Conservation (phyloP, 2,888 invertebrate genomes). For the Ptychoptera contaminata region DNA sequence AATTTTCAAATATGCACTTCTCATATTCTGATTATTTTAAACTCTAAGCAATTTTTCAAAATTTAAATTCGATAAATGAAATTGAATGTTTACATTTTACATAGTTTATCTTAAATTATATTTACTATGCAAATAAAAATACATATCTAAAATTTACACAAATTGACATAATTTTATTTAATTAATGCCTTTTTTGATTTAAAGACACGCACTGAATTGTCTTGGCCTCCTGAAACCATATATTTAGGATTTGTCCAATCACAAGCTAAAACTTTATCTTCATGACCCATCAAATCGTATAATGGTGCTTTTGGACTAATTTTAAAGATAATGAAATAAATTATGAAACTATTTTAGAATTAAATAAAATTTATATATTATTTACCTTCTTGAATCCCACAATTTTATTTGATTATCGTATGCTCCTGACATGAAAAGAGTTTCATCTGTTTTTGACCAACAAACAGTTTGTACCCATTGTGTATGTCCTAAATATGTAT, state of each 20-base stretch:
- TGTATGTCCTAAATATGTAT: constrained; percentile 67
- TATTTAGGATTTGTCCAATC: constrained; percentile 83
- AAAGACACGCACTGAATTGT: constrained; percentile 82
- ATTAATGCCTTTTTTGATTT: constrained; percentile 40
- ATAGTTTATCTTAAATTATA: too few relatives aligned
- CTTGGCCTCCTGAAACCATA: constrained; percentile 83
- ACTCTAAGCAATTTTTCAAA: too few relatives aligned
- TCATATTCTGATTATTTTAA: too few relatives aligned
- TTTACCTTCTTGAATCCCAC: constrained; percentile 85
- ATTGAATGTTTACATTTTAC: too few relatives aligned
- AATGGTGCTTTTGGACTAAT: constrained; percentile 76
- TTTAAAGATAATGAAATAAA: constrained; percentile 12
- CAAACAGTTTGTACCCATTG: constrained; percentile 84
- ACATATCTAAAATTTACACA: not conserved
- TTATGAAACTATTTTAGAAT: constrained; percentile 2
- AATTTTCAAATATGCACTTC: too few relatives aligned
- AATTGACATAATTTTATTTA: constrained; percentile 3
- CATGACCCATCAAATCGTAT: constrained; percentile 84
- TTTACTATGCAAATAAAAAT: too few relatives aligned
- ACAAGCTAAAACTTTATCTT: constrained; percentile 82
- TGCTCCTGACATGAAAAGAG: constrained; percentile 81
- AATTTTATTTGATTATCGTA: constrained; percentile 84
- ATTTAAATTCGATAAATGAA: too few relatives aligned
- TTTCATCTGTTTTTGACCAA: constrained; percentile 72
- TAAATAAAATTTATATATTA: not conserved